Base-by-base conservation (phyloP, 2,888 invertebrate species). In the Dynastes grantii region DNA sequence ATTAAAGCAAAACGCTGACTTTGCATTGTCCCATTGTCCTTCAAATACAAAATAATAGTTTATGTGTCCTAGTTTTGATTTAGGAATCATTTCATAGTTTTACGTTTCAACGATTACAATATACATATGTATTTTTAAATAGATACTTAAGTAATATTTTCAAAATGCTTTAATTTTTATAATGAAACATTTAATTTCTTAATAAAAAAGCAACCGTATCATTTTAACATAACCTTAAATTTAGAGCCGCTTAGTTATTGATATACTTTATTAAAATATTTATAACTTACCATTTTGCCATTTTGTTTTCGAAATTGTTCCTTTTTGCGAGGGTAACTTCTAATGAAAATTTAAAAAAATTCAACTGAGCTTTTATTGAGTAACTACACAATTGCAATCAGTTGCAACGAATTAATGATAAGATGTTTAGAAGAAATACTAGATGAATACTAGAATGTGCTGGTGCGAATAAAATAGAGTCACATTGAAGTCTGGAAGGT, bases 401-500 rank as follows among this genome's bases (percentile, higher is more conserved):
- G 16, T 16, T 49, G 49, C 65, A 68, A 27, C 27, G 11, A 40
- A 68, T n/a, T 13, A 51, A 51, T 13, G n/a, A 0, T 11, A 11
- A 68, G 13, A 68, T 51, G 22, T 51, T 27, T 49, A 27, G n/a
- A 49, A 49, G 13, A 40, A 51, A 6, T 27, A 27, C 27, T 37
- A 16, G 8, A 8, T 65, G 45, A 37, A 40, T 40, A 16, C 16
- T 16, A 16, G 16, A 16, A 16, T 16, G 16, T 16, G 16, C 16
- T 16, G 16, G 68, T n/a, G 22, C 45, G 45, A 65, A 51, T 51
- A 4, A 13, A 49, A 68, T n/a, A 6, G 68, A 49, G 68, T 68
- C 68, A 68, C 68, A 68, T 68, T 68, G 68, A 68, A 68, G 29
- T 3, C 68, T 68, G 68, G 68, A 68, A 68, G 68, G 68, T 68